These are phyloP conservation scores for Armadillidium nasatum DNA, from an alignment of 1,140 invertebrate species.

Conservation along the genomic window DNA sequence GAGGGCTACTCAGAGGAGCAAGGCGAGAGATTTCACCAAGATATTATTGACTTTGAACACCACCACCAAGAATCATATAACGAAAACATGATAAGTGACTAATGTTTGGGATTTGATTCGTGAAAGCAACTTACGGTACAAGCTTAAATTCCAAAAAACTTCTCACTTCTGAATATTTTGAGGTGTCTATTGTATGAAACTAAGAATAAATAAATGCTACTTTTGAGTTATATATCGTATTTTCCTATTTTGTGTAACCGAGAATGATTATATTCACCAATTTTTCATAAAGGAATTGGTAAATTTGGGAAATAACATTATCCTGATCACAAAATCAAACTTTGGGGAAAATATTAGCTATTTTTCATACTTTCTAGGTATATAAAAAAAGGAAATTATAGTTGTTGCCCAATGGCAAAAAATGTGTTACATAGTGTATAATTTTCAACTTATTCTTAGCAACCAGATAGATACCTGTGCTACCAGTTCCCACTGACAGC, in stretches of 20 bases:
- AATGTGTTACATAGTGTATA: constrained; percentile 8
- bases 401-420: constrained; percentile 27
- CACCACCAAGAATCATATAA: constrained; percentile 37
- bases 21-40: constrained; percentile 41
- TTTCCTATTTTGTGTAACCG: no score
- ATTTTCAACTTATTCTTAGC: no score
- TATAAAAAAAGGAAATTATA: constrained; percentile 27
- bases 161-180: constrained; percentile 25
- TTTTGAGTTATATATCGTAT: not conserved
- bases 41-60: constrained; percentile 38
- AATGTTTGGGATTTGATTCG: constrained; percentile 33
- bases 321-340: constrained; percentile 5
- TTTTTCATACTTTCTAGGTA: constrained; percentile 24
- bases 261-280: constrained; percentile 1
- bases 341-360: constrained; percentile 10
- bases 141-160: constrained; percentile 32
- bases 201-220: constrained; percentile 20
- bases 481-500: no score
- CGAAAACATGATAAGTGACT: constrained; percentile 39
- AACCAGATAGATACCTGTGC: no score
- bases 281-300: constrained; percentile 2
- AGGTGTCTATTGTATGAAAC: not conserved
- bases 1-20: constrained; percentile 32
- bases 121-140: constrained; percentile 34
- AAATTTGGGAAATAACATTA: constrained; percentile 21